These are phyloP conservation scores for Drosophila rufa DNA, from an alignment of 1,140 invertebrate genomes.

Conservation along the genomic window DNA sequence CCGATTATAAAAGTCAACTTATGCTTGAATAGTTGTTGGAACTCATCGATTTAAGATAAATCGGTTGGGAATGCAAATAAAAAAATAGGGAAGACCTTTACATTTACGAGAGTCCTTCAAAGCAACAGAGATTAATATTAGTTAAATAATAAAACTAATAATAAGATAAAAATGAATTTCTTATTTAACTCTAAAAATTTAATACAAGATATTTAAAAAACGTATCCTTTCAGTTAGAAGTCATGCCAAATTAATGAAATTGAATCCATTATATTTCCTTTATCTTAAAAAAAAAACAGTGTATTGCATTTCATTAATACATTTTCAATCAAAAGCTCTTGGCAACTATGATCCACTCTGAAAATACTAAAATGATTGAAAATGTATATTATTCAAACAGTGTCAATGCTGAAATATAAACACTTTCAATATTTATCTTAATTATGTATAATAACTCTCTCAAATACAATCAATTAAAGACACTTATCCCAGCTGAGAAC, in stretches of 20 bases:
- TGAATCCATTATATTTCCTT: no score
- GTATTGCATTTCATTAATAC: no score
- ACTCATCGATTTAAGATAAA: constrained; percentile 10
- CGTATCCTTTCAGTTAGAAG: no score
- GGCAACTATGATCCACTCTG: not conserved
- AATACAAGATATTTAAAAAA: no score
- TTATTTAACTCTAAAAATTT: no score
- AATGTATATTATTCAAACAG: not conserved
- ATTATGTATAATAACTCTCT: not conserved
- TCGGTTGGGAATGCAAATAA: constrained; percentile 1
- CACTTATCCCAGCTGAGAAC: not conserved
- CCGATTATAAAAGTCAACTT: constrained; percentile 43
- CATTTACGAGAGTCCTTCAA: not conserved
- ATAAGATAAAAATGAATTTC: no score
- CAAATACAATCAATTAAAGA: no score
- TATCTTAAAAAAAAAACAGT: no score
- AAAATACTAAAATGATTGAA: not conserved
- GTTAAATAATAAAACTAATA: no score
- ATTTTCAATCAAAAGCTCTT: not conserved
- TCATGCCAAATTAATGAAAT: no score
- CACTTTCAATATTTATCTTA: not conserved
- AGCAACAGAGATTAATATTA: not conserved
- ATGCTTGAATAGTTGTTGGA: constrained; percentile 2
- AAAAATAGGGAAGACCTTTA: not conserved
- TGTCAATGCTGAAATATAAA: not conserved